phyloP scores from a whole-genome alignment of 1,140 invertebrate genomes.

The Ips nitidus region DNA sequence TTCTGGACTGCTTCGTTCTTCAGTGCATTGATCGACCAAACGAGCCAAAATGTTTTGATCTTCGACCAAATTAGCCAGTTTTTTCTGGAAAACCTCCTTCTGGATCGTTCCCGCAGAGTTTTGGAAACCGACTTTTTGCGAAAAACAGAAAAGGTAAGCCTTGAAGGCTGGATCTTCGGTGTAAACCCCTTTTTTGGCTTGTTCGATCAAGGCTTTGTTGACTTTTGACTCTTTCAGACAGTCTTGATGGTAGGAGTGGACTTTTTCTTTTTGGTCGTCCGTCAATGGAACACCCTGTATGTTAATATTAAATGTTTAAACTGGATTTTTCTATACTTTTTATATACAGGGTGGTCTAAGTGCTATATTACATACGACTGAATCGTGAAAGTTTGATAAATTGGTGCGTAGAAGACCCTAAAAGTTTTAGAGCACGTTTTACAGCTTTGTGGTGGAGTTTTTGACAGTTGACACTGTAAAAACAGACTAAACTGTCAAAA shows the following conservation, averaged over 20 bases:
- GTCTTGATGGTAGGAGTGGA: constrained; percentile 54
- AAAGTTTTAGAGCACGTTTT: too few relatives aligned
- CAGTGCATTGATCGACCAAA: constrained; percentile 34
- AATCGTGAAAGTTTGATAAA: too few relatives aligned
- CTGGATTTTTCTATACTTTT: background rate
- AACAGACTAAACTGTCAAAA: too few relatives aligned
- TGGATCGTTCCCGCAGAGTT: constrained; percentile 50
- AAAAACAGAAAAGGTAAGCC: constrained; percentile 53
- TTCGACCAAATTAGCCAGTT: constrained; percentile 45
- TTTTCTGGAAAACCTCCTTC: constrained; percentile 49
- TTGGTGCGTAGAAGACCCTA: too few relatives aligned
- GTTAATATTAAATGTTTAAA: background rate
- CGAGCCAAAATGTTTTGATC: constrained; percentile 39
- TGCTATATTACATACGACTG: too few relatives aligned
- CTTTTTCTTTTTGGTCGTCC: constrained; percentile 57
- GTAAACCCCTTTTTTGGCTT: constrained; percentile 51
- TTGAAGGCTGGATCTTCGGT: constrained; percentile 52
- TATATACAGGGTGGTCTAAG: too few relatives aligned
- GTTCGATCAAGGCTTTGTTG: constrained; percentile 48
- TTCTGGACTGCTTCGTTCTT: constrained; percentile 34
- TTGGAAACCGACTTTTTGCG: constrained; percentile 53
- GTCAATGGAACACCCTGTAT: constrained; percentile 35
- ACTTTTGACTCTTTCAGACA: constrained; percentile 52
- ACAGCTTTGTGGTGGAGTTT: too few relatives aligned
- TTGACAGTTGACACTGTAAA: too few relatives aligned